Conservation (phyloP, 2,888 invertebrate genomes). For the Nasonovia ribisnigri region DNA sequence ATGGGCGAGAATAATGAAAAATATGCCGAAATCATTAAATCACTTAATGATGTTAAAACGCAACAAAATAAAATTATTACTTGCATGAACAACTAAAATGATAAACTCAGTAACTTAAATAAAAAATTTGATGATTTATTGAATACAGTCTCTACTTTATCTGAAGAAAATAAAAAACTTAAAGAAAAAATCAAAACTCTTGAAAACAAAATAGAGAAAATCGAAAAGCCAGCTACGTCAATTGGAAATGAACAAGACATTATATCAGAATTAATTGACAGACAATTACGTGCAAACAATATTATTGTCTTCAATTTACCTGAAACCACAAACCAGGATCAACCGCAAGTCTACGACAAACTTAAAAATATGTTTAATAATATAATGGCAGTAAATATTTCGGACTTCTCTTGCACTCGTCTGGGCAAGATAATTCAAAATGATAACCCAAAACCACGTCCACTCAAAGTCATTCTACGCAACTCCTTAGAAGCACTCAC, state of each 20-base stretch:
- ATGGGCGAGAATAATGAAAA: neutral
- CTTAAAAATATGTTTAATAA: conserved; percentile 11
- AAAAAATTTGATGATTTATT: neutral
- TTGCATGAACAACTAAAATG: neutral
- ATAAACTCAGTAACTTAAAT: conserved; percentile 9
- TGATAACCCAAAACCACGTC: neutral
- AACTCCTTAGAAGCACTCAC: neutral
- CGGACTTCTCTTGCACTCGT: neutral
- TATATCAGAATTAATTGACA: conserved; percentile 10
- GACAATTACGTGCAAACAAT: conserved; percentile 5
- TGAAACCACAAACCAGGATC: neutral
- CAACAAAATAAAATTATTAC: neutral
- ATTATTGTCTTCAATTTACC: neutral
- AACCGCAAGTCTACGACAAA: neutral
- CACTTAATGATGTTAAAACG: conserved; percentile 1
- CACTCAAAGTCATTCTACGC: conserved; percentile 4
- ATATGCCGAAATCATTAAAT: neutral
- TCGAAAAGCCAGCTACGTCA: neutral
- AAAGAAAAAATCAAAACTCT: conserved; percentile 11
- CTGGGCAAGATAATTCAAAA: neutral
- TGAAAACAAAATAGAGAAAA: neutral
- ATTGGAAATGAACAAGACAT: neutral
- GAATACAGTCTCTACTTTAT: conserved; percentile 10
- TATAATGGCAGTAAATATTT: neutral
- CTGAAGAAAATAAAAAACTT: neutral